Evolutionary conservation across 2,888 invertebrate genomes (phyloP).

Genomic region (Geotrupes spiniger): DNA sequence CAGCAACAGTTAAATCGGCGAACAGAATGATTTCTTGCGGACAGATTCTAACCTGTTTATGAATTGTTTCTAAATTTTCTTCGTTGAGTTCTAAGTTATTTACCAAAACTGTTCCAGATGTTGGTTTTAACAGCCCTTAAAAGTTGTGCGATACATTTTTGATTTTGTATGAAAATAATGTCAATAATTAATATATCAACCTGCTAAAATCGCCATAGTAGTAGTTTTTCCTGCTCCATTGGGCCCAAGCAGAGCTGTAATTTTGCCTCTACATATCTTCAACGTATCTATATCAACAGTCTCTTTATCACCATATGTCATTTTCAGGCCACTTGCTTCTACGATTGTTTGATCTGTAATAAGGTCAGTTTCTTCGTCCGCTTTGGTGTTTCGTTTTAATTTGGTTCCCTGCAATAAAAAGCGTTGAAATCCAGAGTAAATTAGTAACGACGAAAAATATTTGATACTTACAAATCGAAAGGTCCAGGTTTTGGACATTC

Average conservation of each 20-base stretch:
- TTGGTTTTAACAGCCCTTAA: conserved; percentile 59
- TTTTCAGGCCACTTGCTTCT: conserved; percentile 9
- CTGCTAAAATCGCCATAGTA: conserved; percentile 70
- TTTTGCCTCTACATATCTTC: conserved; percentile 78
- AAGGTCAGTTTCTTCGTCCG: too few species aligned
- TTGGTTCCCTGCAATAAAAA: not conserved
- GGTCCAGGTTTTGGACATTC: conserved; percentile 56
- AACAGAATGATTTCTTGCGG: conserved; percentile 88
- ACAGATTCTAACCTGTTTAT: conserved; percentile 80
- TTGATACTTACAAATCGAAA: conserved; percentile 29
- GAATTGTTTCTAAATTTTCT: conserved; percentile 62
- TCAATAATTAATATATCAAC: too few species aligned
- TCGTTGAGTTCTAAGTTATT: conserved; percentile 67
- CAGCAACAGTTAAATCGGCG: conserved; percentile 75
- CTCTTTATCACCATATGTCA: conserved; percentile 14
- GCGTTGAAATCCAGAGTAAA: not conserved
- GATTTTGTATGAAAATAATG: too few species aligned
- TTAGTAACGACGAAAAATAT: not conserved
- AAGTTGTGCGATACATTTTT: too few species aligned
- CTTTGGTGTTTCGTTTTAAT: not conserved
- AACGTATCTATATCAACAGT: conserved; percentile 73
- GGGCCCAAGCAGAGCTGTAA: conserved; percentile 82
- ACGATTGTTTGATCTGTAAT: too few species aligned
- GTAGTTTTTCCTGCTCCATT: conserved; percentile 56
- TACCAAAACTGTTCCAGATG: conserved; percentile 68